phyloP scores from a whole-genome alignment of 2,888 invertebrate genomes.

The Hermaeophaga mercurialis region DNA sequence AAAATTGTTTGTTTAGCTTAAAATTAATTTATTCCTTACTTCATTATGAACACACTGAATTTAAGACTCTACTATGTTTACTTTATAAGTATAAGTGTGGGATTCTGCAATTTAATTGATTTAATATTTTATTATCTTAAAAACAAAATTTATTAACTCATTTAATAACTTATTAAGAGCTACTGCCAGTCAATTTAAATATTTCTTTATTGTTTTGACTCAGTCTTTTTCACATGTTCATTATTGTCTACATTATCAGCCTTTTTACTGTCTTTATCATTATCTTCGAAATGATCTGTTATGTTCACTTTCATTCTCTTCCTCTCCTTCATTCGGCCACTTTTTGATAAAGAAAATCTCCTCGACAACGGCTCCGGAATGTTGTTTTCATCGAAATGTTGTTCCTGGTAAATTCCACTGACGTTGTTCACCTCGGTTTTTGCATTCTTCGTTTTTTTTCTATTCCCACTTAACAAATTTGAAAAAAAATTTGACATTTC shows the following conservation, averaged over 20 bases:
- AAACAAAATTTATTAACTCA: too few species aligned
- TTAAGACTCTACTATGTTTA: too few species aligned
- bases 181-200: too few species aligned
- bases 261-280: slow-evolving; percentile 11
- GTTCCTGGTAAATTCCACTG: slow-evolving; percentile 8
- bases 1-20: too few species aligned
- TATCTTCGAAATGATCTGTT: slow-evolving; percentile 21
- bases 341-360: slow-evolving; percentile 45
- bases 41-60: too few species aligned
- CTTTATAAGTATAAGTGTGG: too few species aligned
- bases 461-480: slow-evolving; percentile 35
- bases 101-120: too few species aligned
- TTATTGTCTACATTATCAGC: slow-evolving; percentile 14
- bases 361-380: slow-evolving; percentile 33
- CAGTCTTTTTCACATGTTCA: too few species aligned
- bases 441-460: slow-evolving; percentile 11
- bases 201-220: too few species aligned
- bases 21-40: too few species aligned
- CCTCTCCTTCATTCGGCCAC: slow-evolving; percentile 47
- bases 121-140: too few species aligned
- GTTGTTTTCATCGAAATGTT: not conserved
- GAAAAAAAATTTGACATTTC: slow-evolving; percentile 39
- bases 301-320: slow-evolving; percentile 39
- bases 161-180: too few species aligned
- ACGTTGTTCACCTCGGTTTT: slow-evolving; percentile 16